Percentiles rank a stretch among this genome's conserved stretches.
Evolutionary conservation across 2,888 invertebrate species (phyloP).

Genomic region (Epinotia brunnichana): DNA sequence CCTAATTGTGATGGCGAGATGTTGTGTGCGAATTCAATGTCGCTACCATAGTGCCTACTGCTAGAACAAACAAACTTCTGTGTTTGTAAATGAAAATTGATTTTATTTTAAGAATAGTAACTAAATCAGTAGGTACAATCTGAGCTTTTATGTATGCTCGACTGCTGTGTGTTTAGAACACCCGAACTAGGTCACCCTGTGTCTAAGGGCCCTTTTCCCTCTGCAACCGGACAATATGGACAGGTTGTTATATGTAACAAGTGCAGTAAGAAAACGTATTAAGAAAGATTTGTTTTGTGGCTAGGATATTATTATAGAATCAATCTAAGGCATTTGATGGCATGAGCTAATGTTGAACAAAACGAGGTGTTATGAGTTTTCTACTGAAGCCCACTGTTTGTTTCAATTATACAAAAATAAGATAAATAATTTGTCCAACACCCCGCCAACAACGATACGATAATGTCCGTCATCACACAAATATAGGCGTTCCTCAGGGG

Average conservation of each 20-base stretch:
- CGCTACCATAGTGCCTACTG: not conserved
- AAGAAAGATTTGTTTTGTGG: too few relatives aligned
- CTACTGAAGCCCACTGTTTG: not conserved
- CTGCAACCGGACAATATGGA: too few relatives aligned
- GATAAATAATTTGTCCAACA: not conserved
- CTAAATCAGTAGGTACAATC: too few relatives aligned
- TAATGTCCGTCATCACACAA: not conserved
- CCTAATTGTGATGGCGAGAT: slow-evolving; percentile 35
- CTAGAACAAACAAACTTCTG: slow-evolving; percentile 1
- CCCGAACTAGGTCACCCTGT: too few relatives aligned
- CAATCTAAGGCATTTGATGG: not conserved
- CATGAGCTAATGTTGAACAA: not conserved
- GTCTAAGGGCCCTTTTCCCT: too few relatives aligned
- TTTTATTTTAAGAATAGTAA: too few relatives aligned
- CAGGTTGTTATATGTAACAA: too few relatives aligned
- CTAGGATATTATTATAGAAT: not conserved
- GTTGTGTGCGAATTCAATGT: slow-evolving; percentile 33
- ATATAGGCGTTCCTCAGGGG: not conserved
- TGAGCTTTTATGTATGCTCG: too few relatives aligned
- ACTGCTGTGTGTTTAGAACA: too few relatives aligned
- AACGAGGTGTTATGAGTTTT: not conserved
- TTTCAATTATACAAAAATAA: too few relatives aligned
- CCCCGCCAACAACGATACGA: not conserved
- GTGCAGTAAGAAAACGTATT: too few relatives aligned
- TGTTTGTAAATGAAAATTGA: too few relatives aligned